Conservation (phyloP, 2,888 invertebrate genomes). For the Conops quadrifasciatus region DNA sequence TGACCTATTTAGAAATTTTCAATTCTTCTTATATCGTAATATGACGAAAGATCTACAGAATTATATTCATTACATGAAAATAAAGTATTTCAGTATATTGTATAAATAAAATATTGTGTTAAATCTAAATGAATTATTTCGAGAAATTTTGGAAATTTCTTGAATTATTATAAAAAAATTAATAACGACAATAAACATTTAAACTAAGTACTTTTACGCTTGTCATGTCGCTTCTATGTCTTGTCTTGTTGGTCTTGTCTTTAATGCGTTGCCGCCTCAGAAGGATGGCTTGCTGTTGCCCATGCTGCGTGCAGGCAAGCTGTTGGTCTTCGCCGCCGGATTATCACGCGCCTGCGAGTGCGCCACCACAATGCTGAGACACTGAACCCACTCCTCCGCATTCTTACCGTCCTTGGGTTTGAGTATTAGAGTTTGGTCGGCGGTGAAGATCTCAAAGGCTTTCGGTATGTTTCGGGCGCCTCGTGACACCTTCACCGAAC, state of each 20-base stretch:
- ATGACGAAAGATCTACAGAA: too few species aligned
- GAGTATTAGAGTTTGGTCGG: constrained; percentile 88
- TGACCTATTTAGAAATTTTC: background rate
- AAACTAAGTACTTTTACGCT: constrained; percentile 18
- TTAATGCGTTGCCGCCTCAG: constrained; percentile 40
- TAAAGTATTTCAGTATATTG: constrained; percentile 12
- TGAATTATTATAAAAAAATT: constrained; percentile 1
- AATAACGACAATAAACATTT: constrained; percentile 8
- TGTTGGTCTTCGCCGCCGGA: constrained; percentile 65
- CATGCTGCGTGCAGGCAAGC: constrained; percentile 65
- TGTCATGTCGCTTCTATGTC: constrained; percentile 5
- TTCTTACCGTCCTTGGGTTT: constrained; percentile 95
- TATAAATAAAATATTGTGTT: constrained; percentile 13
- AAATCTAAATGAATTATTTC: constrained; percentile 43
- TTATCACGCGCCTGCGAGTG: constrained; percentile 69
- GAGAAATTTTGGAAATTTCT: constrained; percentile 52
- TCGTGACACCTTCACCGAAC: constrained; percentile 92
- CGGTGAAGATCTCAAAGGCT: constrained; percentile 96
- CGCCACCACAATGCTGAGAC: constrained; percentile 90
- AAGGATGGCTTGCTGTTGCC: constrained; percentile 63
- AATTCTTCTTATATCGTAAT: constrained; percentile 10
- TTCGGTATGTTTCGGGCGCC: constrained; percentile 93
- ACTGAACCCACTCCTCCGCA: constrained; percentile 96
- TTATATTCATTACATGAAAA: constrained; percentile 10
- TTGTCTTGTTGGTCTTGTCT: background rate